These are phyloP conservation scores for Cynaeus angustus DNA, from an alignment of 2,888 invertebrate genomes.

Conservation along the genomic window DNA sequence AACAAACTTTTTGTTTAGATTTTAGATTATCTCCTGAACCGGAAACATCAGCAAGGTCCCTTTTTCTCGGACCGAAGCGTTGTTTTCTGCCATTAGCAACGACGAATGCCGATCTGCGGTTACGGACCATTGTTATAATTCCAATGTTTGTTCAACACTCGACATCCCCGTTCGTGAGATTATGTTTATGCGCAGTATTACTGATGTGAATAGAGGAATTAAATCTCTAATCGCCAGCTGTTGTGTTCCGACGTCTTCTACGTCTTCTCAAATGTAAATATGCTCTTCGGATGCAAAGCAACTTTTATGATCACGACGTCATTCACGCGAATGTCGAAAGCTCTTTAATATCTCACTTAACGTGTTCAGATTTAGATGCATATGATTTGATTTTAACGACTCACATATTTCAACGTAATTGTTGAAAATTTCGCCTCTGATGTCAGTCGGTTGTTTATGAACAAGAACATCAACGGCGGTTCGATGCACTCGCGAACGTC, in stretches of 20 bases:
- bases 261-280: conserved; percentile 50
- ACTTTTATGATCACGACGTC: conserved; percentile 33
- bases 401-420: conserved; percentile 21
- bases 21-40: no score
- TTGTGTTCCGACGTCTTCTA: conserved; percentile 48
- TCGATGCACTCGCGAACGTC: conserved; percentile 30
- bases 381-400: conserved; percentile 35
- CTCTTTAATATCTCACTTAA: conserved; percentile 33
- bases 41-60: no score
- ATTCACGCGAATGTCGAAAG: conserved; percentile 32
- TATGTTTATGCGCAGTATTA: conserved; percentile 63
- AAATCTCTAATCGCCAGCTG: conserved; percentile 64
- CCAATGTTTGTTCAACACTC: conserved; percentile 63
- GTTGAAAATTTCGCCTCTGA: not conserved
- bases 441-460: conserved; percentile 9
- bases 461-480: conserved; percentile 11
- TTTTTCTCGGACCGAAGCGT: conserved; percentile 2
- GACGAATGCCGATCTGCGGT: conserved; percentile 24
- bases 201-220: conserved; percentile 64
- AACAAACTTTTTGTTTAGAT: no score
- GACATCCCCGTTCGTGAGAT: conserved; percentile 63
- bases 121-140: conserved; percentile 59
- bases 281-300: conserved; percentile 27
- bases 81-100: conserved; percentile 5
- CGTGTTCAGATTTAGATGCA: conserved; percentile 27